Evolutionary conservation across 2,797 vertebrate species (phyloP), one percentile per base, ranked within the genome.

Genomic region (Dendrocincla fuliginosa): DNA sequence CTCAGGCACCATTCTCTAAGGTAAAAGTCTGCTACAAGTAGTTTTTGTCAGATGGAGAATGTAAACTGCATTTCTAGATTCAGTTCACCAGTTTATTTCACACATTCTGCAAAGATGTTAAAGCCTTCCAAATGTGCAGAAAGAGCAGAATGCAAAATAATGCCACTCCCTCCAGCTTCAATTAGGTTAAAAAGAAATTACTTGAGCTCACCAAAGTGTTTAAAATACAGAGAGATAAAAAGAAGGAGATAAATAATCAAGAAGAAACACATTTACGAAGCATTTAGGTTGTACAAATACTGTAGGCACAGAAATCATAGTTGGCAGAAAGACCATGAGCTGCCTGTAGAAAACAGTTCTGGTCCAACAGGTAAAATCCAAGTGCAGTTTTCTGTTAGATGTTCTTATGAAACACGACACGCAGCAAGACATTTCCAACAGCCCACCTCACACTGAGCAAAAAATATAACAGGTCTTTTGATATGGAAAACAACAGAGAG

Each of bases 91-190:
- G 13, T 16, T 59, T 4, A 49, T 39, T 42, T 60, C 41, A 74
- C 14, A 53, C 49, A 71, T 64, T 44, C 49, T 71, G n/a, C 37
- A 55, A 65, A 59, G 71, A 30, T 6, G 14, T 33, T 50, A 64
- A 74, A 80, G 52, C n/a, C 44, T 37, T 52, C 13, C 63, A 80
- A 46, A 75, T 30, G 1, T 77, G 50, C 61, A 83, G 35, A 61
- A 82, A 61, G 56, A 77, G n/a, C 3, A 15, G 46, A 88, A 75
- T 25, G 64, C 55, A 91, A 89, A 93, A 68, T 16, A 83, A 84
- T 30, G 6, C 11, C 24, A 10, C 20, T 63, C 15, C 33, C 10
- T 49, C 24, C 35, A 50, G 22, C 9, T 25, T 18, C 42, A 37
- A 3, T 41, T n/a, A 46, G 8, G 24, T 32, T 60, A 47, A 28